Base-by-base conservation (phyloP, 2,797 vertebrate species). In the Corythornis leucogaster region DNA sequence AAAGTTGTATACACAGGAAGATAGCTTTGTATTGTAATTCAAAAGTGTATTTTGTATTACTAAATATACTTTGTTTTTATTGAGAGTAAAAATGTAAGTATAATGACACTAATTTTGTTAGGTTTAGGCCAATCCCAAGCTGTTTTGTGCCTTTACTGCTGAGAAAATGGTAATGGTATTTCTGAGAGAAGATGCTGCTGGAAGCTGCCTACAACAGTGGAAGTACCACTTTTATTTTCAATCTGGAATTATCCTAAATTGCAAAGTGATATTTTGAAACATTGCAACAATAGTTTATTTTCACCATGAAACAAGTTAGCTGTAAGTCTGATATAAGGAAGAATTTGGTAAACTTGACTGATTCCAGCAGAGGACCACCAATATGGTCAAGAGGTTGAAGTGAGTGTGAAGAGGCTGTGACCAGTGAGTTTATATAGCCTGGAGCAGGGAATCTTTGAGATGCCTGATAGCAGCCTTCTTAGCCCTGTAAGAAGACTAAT, bases 61-160 rank as follows among this genome's bases (percentile, higher is more conserved):
- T 28, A 57, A 38, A 26, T 73, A 22, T 4, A 11, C 8, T 68
- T 76, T 42, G 11, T 25, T 25, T 53, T 70, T 28, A 11, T 25
- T 58, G 59, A 73, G 46, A 28, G n/a, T 80, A 80, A 59, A 83
- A 24, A 45, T 8, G 19, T 15, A 45, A 20, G 46, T 90, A 59
- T 66, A 87, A 58, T n/a, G 16, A 7, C 8, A 19, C 57, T 8
- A 73, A 61, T 78, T 45, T 95, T 55, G 12, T 15, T 76, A 46
- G 15, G n/a, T 78, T 17, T 78, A 97, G 95, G 78, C 28, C 54
- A 96, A 96, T 77, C 85, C 87, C 12, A 93, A 50, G 42, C 45
- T 96, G 25, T 71, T 95, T 55, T 74, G 86, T 61, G 74, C 90
- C 31, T 92, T 94, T 33, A 86, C 86, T 18, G 51, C 88, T 21